phyloP scores from a whole-genome alignment of 2,113 vertebrate species.

The Fregetta grallaria region DNA sequence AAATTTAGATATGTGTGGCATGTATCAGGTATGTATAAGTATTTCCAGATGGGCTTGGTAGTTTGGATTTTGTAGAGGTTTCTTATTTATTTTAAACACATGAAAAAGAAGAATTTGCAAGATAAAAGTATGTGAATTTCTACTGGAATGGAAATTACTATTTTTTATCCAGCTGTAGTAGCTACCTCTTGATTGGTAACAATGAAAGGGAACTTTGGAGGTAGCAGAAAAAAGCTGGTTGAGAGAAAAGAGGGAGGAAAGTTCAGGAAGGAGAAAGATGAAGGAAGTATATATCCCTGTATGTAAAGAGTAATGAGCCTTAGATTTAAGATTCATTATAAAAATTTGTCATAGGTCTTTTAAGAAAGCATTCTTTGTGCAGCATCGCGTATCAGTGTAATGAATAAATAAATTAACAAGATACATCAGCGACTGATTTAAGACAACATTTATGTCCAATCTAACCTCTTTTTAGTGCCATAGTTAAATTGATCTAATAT shows the following conservation, averaged over 20 bases:
- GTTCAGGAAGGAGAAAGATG: neutral
- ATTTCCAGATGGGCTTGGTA: neutral
- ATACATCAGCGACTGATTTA: neutral
- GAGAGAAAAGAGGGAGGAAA: neutral
- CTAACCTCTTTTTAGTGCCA: neutral
- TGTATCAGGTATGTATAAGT: neutral
- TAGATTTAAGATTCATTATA: neutral
- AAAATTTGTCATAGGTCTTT: neutral
- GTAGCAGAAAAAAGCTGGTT: neutral
- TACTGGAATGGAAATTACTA: neutral
- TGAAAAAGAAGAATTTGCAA: neutral
- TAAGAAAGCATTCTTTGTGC: neutral
- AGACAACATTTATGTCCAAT: neutral
- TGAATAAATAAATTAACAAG: neutral
- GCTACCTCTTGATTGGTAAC: neutral
- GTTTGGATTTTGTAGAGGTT: neutral
- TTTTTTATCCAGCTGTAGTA: neutral
- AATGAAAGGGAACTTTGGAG: neutral
- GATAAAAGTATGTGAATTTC: neutral
- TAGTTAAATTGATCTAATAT: neutral
- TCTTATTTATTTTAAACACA: neutral
- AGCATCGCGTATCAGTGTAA: neutral
- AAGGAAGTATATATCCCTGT: neutral
- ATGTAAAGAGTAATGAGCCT: neutral
- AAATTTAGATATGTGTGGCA: neutral